Percentiles rank a stretch among this genome's conserved stretches.
phyloP scores from a whole-genome alignment of 1,140 invertebrate species.

The Hycleus cichorii region DNA sequence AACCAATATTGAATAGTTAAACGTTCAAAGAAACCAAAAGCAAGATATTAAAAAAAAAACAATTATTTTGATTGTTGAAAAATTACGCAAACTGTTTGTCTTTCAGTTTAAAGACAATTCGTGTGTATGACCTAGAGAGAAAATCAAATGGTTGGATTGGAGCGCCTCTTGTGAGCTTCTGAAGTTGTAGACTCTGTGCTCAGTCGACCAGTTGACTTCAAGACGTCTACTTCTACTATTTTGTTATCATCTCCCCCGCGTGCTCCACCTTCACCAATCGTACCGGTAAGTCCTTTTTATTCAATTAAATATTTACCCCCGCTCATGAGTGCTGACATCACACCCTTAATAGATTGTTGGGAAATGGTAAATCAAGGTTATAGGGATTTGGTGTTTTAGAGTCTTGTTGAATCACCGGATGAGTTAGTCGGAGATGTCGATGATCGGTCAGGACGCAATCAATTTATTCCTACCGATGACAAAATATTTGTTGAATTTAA shows the following conservation, averaged over 20 bases:
- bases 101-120: constrained; percentile 24
- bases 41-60: no score
- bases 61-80: constrained; percentile 1
- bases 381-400: background rate
- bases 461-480: background rate
- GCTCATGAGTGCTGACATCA: background rate
- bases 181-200: constrained; percentile 20
- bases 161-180: constrained; percentile 26
- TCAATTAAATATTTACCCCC: constrained; percentile 14
- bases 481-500: no score
- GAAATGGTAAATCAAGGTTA: constrained; percentile 14
- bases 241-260: constrained; percentile 15
- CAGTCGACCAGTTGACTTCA: constrained; percentile 31
- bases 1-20: constrained; percentile 3
- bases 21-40: background rate
- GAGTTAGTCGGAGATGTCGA: constrained; percentile 17
- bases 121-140: constrained; percentile 29
- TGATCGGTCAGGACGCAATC: constrained; percentile 6
- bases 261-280: constrained; percentile 1
- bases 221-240: constrained; percentile 29
- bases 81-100: constrained; percentile 18
- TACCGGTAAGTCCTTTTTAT: constrained; percentile 17
- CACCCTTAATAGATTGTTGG: background rate
- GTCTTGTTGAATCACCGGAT: constrained; percentile 1
- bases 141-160: constrained; percentile 24